Evolutionary conservation across 2,888 invertebrate species (phyloP), one percentile per base, ranked within the genome.

Genomic region (Parochlus steinenii): DNA sequence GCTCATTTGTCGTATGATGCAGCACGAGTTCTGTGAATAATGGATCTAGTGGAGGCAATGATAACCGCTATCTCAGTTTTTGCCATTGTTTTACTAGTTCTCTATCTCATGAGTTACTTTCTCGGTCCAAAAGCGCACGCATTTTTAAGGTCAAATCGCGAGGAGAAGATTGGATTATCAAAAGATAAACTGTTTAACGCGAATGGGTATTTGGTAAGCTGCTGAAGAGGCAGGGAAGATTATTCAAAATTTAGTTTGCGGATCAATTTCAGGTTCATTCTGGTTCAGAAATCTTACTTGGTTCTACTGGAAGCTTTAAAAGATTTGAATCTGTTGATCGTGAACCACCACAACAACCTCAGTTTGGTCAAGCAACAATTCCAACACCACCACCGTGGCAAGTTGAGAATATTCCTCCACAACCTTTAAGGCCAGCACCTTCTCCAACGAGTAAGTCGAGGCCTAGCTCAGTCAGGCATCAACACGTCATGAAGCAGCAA

Each of bases 131-230:
- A 51, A 26, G 53, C 55, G 19, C 49, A 52, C 38, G 52, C 52
- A 31, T 59, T 59, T 58, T 48, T 56, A 43, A 46, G 53, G 17
- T 55, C 58, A 22, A 58, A 53, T 44, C 55, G 56, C 33, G 59
- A 59, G 43, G 59, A 59, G 40, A 58, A 58, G 46, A 56, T 59
- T 42, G 55, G 59, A 3, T 41, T 59, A 25, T 59, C 58, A 15
- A 54, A 57, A 31, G 55, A 55, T 35, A 56, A 58, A 44, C 50
- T 71, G 39, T 73, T 69, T 48, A 70, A 71, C 49, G 69, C 71
- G 16, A 73, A 74, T 47, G 74, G 74, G 44, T 72, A 69, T 50
- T 60, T 74, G 63, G 74, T 74, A 53, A 63, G 62, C 55, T 41
- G 15, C 16, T 23, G 33, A 20, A 11, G 8, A 11, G 6, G n/a